These are phyloP conservation scores for Selenia dentaria DNA, from an alignment of 2,888 invertebrate genomes.

Conservation along the genomic window DNA sequence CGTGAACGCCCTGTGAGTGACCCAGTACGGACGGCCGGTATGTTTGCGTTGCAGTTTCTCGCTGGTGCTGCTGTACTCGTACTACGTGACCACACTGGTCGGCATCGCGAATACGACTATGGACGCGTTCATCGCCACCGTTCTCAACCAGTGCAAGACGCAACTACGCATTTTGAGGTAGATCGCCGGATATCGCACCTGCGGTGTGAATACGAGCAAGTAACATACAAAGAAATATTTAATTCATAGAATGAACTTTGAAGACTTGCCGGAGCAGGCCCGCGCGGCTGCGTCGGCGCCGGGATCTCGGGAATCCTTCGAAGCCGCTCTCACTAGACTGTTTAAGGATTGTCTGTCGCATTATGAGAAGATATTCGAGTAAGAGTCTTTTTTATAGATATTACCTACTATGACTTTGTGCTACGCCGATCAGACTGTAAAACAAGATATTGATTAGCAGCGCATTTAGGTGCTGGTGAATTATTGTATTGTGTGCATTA, in stretches of 20 bases:
- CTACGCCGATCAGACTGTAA: too few species aligned
- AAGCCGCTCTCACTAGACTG: slow-evolving; percentile 38
- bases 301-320: slow-evolving; percentile 27
- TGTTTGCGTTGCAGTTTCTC: too few species aligned
- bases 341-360: slow-evolving; percentile 57
- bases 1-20: too few species aligned
- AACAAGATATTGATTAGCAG: too few species aligned
- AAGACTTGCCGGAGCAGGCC: slow-evolving; percentile 49
- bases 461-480: too few species aligned
- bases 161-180: slow-evolving; percentile 66
- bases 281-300: slow-evolving; percentile 17
- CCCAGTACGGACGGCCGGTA: too few species aligned
- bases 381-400: too few species aligned
- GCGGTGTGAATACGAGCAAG: too few species aligned
- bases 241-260: slow-evolving; percentile 53
- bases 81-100: slow-evolving; percentile 69
- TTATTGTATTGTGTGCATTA: too few species aligned
- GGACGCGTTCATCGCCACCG: slow-evolving; percentile 74
- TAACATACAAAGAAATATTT: too few species aligned
- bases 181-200: neutral
- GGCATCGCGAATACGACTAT: slow-evolving; percentile 77
- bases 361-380: slow-evolving; percentile 59
- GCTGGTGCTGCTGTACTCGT: slow-evolving; percentile 61
- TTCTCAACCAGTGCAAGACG: slow-evolving; percentile 64
- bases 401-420: too few species aligned